Conservation (phyloP, 2,113 vertebrate genomes). For the Thryonomys swinderianus region DNA sequence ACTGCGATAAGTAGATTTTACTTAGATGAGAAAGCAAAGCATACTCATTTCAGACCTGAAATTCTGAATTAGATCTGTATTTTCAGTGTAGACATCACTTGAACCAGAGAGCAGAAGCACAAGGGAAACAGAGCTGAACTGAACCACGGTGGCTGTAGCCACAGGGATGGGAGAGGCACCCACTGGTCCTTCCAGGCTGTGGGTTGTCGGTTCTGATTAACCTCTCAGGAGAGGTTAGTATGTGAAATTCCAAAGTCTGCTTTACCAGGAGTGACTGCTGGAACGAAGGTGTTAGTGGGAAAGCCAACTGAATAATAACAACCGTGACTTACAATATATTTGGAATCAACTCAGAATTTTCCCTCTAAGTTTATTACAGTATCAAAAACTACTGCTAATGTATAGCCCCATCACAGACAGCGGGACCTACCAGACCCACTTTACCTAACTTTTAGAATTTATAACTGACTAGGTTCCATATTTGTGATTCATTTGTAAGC, state of each 20-base stretch:
- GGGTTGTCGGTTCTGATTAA: conserved; percentile 11
- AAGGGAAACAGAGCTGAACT: not conserved
- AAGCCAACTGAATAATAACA: not conserved
- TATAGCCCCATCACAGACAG: not conserved
- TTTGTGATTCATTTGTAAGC: not conserved
- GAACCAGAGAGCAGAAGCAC: conserved; percentile 42
- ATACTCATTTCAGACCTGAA: not conserved
- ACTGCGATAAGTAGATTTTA: not conserved
- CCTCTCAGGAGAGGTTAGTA: not conserved
- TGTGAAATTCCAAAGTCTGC: not conserved
- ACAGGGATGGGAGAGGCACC: not conserved
- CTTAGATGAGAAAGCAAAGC: conserved; percentile 14
- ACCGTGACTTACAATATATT: not conserved
- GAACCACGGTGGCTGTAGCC: not conserved
- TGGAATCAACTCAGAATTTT: not conserved
- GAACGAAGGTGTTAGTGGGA: not conserved
- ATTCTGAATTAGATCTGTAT: not conserved
- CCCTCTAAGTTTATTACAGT: not conserved
- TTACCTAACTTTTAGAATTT: not conserved
- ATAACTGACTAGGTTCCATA: not conserved
- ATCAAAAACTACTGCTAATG: not conserved
- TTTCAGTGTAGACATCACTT: not conserved
- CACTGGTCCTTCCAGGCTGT: not conserved
- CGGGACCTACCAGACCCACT: not conserved
- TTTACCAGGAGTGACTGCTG: conserved; percentile 26